These are phyloP conservation scores for Anguilla rostrata DNA, from an alignment of 2,113 vertebrate species.

Conservation along the genomic window DNA sequence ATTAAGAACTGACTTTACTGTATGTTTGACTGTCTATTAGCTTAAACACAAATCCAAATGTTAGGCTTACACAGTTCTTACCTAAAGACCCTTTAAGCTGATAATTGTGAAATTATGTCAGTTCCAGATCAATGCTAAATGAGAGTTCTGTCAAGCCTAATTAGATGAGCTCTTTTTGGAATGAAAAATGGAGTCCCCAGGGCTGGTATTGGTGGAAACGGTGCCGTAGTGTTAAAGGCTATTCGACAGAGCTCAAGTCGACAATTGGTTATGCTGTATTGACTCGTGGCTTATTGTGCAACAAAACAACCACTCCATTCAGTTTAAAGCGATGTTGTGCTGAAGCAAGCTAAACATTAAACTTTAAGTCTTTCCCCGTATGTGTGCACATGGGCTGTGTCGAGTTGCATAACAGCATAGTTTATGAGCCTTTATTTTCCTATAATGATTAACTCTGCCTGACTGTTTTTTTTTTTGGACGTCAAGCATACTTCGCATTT, in stretches of 20 bases:
- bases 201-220: not conserved
- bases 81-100: not conserved
- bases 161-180: not conserved
- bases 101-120: not conserved
- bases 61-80: not conserved
- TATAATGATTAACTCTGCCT: conserved; percentile 59
- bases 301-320: conserved; percentile 27
- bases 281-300: conserved; percentile 43
- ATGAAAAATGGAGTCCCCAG: not conserved
- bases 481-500: conserved; percentile 42
- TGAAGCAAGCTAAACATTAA: conserved; percentile 57
- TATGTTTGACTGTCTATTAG: not conserved
- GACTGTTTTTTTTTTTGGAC: conserved; percentile 24
- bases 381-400: conserved; percentile 28
- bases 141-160: not conserved
- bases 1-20: too few relatives aligned
- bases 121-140: not conserved
- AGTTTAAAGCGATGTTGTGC: conserved; percentile 13
- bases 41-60: not conserved
- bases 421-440: conserved; percentile 47
- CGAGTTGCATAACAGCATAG: conserved; percentile 48
- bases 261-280: not conserved
- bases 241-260: not conserved
- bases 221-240: not conserved
- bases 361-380: conserved; percentile 30